Evolutionary conservation across 2,797 vertebrate species (phyloP).

Genomic region (Chiropotes sagulatus): DNA sequence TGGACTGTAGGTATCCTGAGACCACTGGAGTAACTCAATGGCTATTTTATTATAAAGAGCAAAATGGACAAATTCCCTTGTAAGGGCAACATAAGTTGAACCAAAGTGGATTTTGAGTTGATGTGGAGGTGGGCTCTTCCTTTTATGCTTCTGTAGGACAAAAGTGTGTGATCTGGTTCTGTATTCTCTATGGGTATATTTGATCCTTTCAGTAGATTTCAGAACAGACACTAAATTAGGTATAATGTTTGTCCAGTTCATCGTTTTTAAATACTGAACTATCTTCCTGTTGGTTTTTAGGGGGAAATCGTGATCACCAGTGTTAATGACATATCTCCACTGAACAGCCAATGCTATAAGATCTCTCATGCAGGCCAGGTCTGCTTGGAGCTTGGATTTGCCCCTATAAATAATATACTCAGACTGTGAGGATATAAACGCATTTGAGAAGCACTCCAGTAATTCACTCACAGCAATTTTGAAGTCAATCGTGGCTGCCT

Average conservation of each 20-base stretch:
- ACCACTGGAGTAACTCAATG: slow-evolving; percentile 42
- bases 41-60: slow-evolving; percentile 49
- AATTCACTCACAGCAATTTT: neutral
- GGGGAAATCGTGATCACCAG: slow-evolving; percentile 10
- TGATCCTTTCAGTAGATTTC: slow-evolving; percentile 43
- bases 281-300: slow-evolving; percentile 61
- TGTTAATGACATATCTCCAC: slow-evolving; percentile 59
- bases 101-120: slow-evolving; percentile 59
- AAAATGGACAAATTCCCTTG: slow-evolving; percentile 48
- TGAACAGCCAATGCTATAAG: neutral
- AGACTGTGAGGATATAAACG: slow-evolving; percentile 41
- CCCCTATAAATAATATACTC: slow-evolving; percentile 22
- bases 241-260: slow-evolving; percentile 57
- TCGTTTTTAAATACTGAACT: slow-evolving; percentile 47
- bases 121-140: slow-evolving; percentile 39
- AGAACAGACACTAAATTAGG: neutral
- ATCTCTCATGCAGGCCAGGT: slow-evolving; percentile 17
- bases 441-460: slow-evolving; percentile 42
- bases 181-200: slow-evolving; percentile 20
- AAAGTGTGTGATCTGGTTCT: neutral
- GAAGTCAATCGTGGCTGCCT: neutral
- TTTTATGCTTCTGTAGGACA: neutral
- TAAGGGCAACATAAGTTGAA: slow-evolving; percentile 46
- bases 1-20: slow-evolving; percentile 42
- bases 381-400: slow-evolving; percentile 34